Evolutionary conservation across 2,888 invertebrate genomes (phyloP).

Genomic region (Micropterix aruncella): DNA sequence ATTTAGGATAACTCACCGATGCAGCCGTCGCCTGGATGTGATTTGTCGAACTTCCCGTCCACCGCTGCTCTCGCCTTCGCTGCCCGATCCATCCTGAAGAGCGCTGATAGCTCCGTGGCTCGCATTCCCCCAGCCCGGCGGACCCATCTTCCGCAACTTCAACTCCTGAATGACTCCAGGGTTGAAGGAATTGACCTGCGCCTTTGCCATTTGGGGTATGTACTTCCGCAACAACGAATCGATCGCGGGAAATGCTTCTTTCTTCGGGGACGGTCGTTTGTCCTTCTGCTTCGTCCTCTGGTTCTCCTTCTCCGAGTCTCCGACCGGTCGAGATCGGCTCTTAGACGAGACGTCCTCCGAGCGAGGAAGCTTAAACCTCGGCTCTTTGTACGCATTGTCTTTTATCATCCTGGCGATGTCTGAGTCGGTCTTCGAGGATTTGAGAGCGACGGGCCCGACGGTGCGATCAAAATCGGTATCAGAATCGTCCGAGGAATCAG

Average conservation of each 20-base stretch:
- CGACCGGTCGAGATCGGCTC: slow-evolving; percentile 9
- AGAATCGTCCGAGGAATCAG: slow-evolving; percentile 29
- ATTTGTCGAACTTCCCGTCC: slow-evolving; percentile 48
- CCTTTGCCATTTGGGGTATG: slow-evolving; percentile 26
- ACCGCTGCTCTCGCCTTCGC: slow-evolving; percentile 50
- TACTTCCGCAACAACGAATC: slow-evolving; percentile 25
- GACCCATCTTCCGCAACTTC: slow-evolving; percentile 5
- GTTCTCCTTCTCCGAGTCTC: slow-evolving; percentile 7
- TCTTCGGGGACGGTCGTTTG: background rate
- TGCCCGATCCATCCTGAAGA: slow-evolving; percentile 24
- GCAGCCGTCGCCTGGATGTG: slow-evolving; percentile 25
- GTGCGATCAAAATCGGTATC: background rate
- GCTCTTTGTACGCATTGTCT: slow-evolving; percentile 12
- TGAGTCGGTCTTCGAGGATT: slow-evolving; percentile 29
- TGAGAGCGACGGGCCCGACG: background rate
- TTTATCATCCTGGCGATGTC: slow-evolving; percentile 24
- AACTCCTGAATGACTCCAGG: slow-evolving; percentile 6
- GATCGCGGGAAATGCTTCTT: background rate
- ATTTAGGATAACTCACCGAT: slow-evolving; percentile 26
- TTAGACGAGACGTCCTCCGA: slow-evolving; percentile 19
- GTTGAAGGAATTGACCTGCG: slow-evolving; percentile 25
- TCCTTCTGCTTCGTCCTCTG: slow-evolving; percentile 1
- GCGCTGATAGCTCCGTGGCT: background rate
- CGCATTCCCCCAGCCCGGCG: slow-evolving; percentile 15
- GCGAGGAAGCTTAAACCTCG: slow-evolving; percentile 19